phyloP scores from a whole-genome alignment of 2,888 invertebrate genomes.

The Macaria notata region DNA sequence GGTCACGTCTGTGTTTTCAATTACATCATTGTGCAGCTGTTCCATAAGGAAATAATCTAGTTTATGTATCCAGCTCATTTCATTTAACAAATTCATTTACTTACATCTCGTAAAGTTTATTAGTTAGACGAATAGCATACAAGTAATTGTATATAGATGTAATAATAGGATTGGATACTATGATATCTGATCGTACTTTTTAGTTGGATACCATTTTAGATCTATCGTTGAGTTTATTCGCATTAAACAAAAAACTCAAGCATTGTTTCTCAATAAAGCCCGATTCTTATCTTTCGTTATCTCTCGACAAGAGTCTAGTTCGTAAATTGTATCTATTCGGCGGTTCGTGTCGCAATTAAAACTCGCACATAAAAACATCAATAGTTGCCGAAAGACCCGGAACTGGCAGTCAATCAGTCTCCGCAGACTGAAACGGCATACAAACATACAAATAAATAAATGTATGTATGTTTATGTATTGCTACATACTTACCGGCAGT shows the following conservation, averaged over 20 bases:
- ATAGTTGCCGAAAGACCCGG: slow-evolving; percentile 60
- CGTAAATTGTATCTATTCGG: slow-evolving; percentile 22
- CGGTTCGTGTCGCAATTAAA: slow-evolving; percentile 33
- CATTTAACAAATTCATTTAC: too few species aligned
- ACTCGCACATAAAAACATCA: slow-evolving; percentile 46
- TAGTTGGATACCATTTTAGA: too few species aligned
- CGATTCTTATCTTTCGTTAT: slow-evolving; percentile 24
- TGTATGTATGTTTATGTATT: neutral
- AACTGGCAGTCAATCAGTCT: slow-evolving; percentile 54
- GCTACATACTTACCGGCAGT: slow-evolving; percentile 21
- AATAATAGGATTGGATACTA: too few species aligned
- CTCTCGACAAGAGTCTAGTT: slow-evolving; percentile 19
- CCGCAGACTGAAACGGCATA: slow-evolving; percentile 27
- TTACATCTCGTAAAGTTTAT: too few species aligned
- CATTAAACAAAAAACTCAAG: slow-evolving; percentile 9
- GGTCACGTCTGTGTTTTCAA: slow-evolving; percentile 9
- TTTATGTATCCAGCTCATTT: too few species aligned
- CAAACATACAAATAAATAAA: slow-evolving; percentile 25
- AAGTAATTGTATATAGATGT: too few species aligned
- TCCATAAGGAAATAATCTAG: slow-evolving; percentile 6
- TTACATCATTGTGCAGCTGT: slow-evolving; percentile 16
- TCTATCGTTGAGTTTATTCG: neutral
- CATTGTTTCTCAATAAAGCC: slow-evolving; percentile 21
- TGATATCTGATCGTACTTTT: too few species aligned
- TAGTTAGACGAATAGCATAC: too few species aligned